phyloP scores from a whole-genome alignment of 2,797 vertebrate species.

The Lutjanus campechanus region DNA sequence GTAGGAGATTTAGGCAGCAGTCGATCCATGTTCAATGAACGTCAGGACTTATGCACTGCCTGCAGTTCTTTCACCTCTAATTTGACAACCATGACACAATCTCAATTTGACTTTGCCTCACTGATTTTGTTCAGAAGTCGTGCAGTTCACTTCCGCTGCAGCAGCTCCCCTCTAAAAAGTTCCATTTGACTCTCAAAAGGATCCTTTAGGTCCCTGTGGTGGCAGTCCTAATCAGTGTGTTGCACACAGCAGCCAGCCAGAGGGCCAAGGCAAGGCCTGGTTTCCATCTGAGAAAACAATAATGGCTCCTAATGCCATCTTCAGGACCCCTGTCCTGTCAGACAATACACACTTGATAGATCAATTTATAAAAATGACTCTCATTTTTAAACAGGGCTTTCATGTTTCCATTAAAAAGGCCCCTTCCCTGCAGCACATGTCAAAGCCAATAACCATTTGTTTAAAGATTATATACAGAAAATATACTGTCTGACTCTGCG shows the following conservation, averaged over 20 bases:
- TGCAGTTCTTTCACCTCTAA: slow-evolving; percentile 44
- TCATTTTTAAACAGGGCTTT: slow-evolving; percentile 56
- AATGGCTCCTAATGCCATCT: slow-evolving; percentile 65
- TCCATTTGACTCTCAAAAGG: slow-evolving; percentile 47
- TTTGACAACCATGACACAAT: slow-evolving; percentile 39
- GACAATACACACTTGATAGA: slow-evolving; percentile 48
- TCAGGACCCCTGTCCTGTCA: slow-evolving; percentile 44
- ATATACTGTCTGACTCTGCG: slow-evolving; percentile 8
- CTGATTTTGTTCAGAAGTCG: slow-evolving; percentile 41
- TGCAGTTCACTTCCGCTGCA: slow-evolving; percentile 22
- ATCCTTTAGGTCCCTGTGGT: slow-evolving; percentile 54
- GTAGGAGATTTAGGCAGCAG: slow-evolving; percentile 31
- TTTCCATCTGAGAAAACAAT: slow-evolving; percentile 74
- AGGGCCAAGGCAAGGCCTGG: slow-evolving; percentile 59
- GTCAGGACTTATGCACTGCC: slow-evolving; percentile 42
- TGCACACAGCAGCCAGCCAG: slow-evolving; percentile 46
- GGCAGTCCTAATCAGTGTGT: slow-evolving; percentile 67
- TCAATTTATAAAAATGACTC: slow-evolving; percentile 64
- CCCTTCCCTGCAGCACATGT: slow-evolving; percentile 43
- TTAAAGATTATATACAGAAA: slow-evolving; percentile 48
- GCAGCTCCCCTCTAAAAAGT: slow-evolving; percentile 25
- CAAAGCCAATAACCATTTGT: slow-evolving; percentile 56
- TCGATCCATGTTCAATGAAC: slow-evolving; percentile 56
- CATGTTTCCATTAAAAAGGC: slow-evolving; percentile 46
- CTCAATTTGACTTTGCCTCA: slow-evolving; percentile 15